phyloP scores from a whole-genome alignment of 1,140 invertebrate genomes.

The Temnothorax nylanderi region DNA sequence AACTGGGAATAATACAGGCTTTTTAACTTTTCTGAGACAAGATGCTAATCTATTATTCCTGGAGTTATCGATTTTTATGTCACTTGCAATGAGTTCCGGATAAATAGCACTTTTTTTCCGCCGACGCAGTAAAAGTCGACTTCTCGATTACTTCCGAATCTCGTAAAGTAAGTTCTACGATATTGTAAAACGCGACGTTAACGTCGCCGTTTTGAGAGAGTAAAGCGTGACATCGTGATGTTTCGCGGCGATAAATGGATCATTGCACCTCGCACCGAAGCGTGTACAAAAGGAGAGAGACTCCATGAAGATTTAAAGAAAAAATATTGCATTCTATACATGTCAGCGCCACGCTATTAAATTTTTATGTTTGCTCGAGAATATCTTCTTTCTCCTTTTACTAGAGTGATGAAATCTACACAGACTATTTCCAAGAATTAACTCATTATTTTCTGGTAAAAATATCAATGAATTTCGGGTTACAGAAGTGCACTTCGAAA shows the following conservation, averaged over 20 bases:
- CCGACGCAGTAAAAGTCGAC: not conserved
- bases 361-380: slow-evolving; percentile 1
- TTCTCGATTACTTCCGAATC: slow-evolving; percentile 38
- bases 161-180: slow-evolving; percentile 13
- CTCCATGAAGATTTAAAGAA: slow-evolving; percentile 19
- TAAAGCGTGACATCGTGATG: slow-evolving; percentile 30
- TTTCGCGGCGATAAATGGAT: slow-evolving; percentile 47
- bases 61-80: slow-evolving; percentile 17
- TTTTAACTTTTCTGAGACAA: not conserved
- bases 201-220: slow-evolving; percentile 27
- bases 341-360: slow-evolving; percentile 1
- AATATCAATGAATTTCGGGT: not conserved
- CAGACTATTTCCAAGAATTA: not conserved
- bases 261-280: not conserved
- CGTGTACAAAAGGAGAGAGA: not conserved
- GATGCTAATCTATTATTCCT: not conserved
- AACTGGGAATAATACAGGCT: not conserved
- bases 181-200: slow-evolving; percentile 47
- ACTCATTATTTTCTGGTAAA: not conserved
- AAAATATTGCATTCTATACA: slow-evolving; percentile 34
- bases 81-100: not conserved
- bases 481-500: not conserved
- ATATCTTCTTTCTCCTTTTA: not conserved
- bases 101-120: not conserved
- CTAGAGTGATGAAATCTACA: not conserved